Percentiles rank a stretch among this genome's conserved stretches.
These are phyloP conservation scores for Thymelicus lineola DNA, from an alignment of 2,888 invertebrate genomes.

Conservation along the genomic window DNA sequence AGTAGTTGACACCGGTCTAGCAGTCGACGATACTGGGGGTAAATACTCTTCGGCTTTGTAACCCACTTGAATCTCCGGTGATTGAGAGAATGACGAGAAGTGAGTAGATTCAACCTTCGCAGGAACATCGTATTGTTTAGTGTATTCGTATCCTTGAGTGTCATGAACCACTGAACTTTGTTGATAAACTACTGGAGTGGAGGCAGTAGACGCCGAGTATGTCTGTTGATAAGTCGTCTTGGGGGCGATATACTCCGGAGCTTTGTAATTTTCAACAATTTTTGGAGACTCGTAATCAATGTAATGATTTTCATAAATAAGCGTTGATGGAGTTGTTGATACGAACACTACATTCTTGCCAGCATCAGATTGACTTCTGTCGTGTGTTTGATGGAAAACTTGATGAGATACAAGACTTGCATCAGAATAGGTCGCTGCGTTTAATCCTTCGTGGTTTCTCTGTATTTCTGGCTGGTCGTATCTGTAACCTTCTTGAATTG, in stretches of 20 bases:
- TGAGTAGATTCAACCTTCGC: slow-evolving; percentile 65
- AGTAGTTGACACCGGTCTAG: slow-evolving; percentile 54
- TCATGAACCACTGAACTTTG: slow-evolving; percentile 57
- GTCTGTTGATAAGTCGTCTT: slow-evolving; percentile 61
- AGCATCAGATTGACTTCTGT: slow-evolving; percentile 54
- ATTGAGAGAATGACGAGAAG: slow-evolving; percentile 55
- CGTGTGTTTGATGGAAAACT: slow-evolving; percentile 61
- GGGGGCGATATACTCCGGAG: slow-evolving; percentile 57
- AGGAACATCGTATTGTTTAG: slow-evolving; percentile 55
- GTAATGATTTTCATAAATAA: slow-evolving; percentile 74
- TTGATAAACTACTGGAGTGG: slow-evolving; percentile 58
- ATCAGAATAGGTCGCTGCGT: slow-evolving; percentile 66
- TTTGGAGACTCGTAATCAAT: slow-evolving; percentile 63
- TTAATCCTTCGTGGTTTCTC: slow-evolving; percentile 60
- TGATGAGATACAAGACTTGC: slow-evolving; percentile 76
- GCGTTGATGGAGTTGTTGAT: slow-evolving; percentile 69
- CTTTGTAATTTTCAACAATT: slow-evolving; percentile 57
- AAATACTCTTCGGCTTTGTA: slow-evolving; percentile 76
- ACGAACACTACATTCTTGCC: slow-evolving; percentile 65
- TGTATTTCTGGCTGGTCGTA: slow-evolving; percentile 76
- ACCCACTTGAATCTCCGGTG: slow-evolving; percentile 71
- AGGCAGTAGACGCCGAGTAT: slow-evolving; percentile 59
- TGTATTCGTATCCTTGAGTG: slow-evolving; percentile 55
- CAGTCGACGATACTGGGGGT: slow-evolving; percentile 66
- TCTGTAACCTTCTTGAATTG: slow-evolving; percentile 63